Evolutionary conservation across 2,888 invertebrate genomes (phyloP).

Genomic region (Sinotaia quadrata): DNA sequence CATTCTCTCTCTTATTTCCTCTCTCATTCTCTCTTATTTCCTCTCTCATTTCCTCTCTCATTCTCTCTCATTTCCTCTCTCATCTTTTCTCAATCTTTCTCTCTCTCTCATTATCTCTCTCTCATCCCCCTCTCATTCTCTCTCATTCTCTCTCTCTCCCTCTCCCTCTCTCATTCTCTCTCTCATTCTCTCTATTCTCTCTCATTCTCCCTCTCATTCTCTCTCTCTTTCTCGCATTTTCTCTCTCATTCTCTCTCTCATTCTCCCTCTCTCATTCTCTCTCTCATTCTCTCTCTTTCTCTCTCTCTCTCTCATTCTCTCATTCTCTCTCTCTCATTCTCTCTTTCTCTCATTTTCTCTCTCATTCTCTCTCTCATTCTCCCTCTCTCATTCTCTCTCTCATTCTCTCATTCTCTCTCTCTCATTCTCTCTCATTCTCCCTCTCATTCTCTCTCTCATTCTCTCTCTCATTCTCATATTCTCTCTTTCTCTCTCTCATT

Average conservation of each 20-base stretch:
- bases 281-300: constrained; percentile 4
- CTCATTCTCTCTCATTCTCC: not conserved
- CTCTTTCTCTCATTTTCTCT: too few relatives aligned
- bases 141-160: not conserved
- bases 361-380: not conserved
- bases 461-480: constrained; percentile 12
- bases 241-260: not conserved
- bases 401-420: constrained; percentile 16
- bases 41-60: constrained; percentile 5
- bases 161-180: constrained; percentile 11
- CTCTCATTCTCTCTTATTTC: constrained; percentile 5
- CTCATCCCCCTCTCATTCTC: not conserved
- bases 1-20: not conserved
- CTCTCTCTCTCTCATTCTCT: not conserved
- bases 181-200: constrained; percentile 3
- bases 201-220: too few relatives aligned
- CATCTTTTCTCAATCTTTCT: constrained; percentile 6
- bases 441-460: not conserved
- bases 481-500: constrained; percentile 9
- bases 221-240: too few relatives aligned
- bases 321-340: constrained; percentile 11
- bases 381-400: constrained; percentile 17
- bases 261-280: constrained; percentile 14
- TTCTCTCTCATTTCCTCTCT: constrained; percentile 14
- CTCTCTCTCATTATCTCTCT: not conserved